Evolutionary conservation across 2,113 vertebrate genomes (phyloP), one percentile per base, ranked within the genome.

Genomic region (Verasper variegatus): DNA sequence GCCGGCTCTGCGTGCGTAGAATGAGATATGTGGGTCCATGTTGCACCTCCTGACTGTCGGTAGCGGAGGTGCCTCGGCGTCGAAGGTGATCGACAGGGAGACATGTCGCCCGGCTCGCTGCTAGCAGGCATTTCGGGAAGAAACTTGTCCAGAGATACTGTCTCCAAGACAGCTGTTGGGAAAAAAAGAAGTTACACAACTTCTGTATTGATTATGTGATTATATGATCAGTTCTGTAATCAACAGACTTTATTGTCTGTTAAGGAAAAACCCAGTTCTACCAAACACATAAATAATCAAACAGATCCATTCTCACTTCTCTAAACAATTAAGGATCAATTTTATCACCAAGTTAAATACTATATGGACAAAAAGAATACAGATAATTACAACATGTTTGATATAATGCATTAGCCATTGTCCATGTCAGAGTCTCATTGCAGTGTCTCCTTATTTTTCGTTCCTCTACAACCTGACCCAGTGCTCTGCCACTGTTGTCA

Each of bases 1-100:
- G 20, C 35, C 5, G 35, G 55, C 3, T 45, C n/a, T 59, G 15
- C 51, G 35, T 31, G 21, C 24, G 0, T 15, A n/a, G 1, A 3
- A 13, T 6, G 51, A 31, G 31, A 54, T 47, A 58, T 27, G 17
- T 63, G 5, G 51, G 42, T 47, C 2, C 10, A 5, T 1, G 17
- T 17, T 0, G 89, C 91, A 98, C 97, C 97, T 95, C 96, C 96
- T 3, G 95, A 40, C 40, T 93, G 95, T 35, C 97, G 91, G 65
- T 96, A 98, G 70, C 96, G 96, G 3, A 97, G 94, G 70, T 98
- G 97, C 17, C 96, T 89, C 3, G 96, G 96, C 0, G 97, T 97
- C 0, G 96, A 96, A 13, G 97, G 97, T 0, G 97, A 98, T 49
- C 96, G 93, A 69, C 96, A 96, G 0, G 97, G 97, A 2, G 97